Conservation (phyloP, 2,113 vertebrate genomes). For the Dasypus novemcinctus region DNA sequence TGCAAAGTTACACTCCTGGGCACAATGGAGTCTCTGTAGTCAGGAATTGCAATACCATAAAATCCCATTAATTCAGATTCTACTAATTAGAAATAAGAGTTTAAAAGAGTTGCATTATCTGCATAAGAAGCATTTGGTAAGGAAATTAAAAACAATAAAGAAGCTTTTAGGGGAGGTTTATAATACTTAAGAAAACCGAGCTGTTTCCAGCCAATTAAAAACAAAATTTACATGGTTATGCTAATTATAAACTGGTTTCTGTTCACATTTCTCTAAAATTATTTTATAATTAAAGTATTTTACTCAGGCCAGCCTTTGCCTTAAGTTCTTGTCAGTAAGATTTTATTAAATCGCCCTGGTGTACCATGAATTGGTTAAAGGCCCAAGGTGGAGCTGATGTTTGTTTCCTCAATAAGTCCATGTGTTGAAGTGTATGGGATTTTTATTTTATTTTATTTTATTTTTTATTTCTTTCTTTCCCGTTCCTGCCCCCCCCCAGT, state of each 20-base stretch:
- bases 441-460: too few species aligned
- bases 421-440: slow-evolving; percentile 36
- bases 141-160: neutral
- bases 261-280: neutral
- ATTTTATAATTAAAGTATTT: slow-evolving; percentile 4
- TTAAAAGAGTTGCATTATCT: slow-evolving; percentile 42
- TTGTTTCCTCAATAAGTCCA: slow-evolving; percentile 53
- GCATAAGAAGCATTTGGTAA: slow-evolving; percentile 33
- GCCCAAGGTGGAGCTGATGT: slow-evolving; percentile 22
- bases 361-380: slow-evolving; percentile 20
- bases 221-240: neutral
- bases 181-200: neutral
- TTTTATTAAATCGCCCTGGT: slow-evolving; percentile 9
- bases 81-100: slow-evolving; percentile 39
- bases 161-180: slow-evolving; percentile 12
- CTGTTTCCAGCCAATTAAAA: slow-evolving; percentile 33
- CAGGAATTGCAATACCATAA: slow-evolving; percentile 22
- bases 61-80: slow-evolving; percentile 28
- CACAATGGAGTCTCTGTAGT: neutral
- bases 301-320: neutral
- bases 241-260: slow-evolving; percentile 29
- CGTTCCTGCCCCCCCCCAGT: too few species aligned
- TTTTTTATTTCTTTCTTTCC: too few species aligned
- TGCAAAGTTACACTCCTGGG: neutral
- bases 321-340: slow-evolving; percentile 3